Conservation (phyloP, 2,888 invertebrate genomes). For the Ischnus inquisitorius region DNA sequence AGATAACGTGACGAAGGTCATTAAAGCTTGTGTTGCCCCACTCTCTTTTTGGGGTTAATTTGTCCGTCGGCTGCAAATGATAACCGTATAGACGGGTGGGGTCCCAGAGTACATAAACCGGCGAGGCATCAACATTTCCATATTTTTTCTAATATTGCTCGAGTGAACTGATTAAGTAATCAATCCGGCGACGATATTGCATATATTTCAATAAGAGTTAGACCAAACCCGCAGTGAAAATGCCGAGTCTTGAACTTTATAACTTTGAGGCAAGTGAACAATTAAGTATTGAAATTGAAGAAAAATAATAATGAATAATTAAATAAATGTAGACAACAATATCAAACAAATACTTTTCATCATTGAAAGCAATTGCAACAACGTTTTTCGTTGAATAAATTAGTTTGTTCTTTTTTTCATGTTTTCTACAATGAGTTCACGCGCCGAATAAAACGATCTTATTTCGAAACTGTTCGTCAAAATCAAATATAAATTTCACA, state of each 20-base stretch:
- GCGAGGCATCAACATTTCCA: not conserved
- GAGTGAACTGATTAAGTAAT: not conserved
- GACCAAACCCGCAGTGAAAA: not conserved
- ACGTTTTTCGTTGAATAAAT: not conserved
- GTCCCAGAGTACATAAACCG: not conserved
- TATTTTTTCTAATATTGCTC: not conserved
- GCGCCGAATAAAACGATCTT: too few species aligned
- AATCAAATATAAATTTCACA: not conserved
- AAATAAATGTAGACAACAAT: too few species aligned
- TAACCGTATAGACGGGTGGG: not conserved
- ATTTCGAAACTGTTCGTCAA: not conserved
- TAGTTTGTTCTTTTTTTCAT: too few species aligned
- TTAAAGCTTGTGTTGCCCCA: too few species aligned
- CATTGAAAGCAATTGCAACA: not conserved
- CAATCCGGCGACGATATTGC: not conserved
- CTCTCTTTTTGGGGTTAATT: not conserved
- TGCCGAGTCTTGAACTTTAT: not conserved
- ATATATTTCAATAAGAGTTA: too few species aligned
- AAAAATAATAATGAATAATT: not conserved
- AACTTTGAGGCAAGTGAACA: not conserved
- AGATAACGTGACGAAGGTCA: too few species aligned
- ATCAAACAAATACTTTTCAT: not conserved
- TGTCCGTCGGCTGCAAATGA: not conserved
- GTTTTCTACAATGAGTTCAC: too few species aligned
- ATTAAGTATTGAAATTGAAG: not conserved